These are phyloP conservation scores for Rhynchomys soricoides DNA, from an alignment of 2,113 vertebrate genomes.

Conservation along the genomic window DNA sequence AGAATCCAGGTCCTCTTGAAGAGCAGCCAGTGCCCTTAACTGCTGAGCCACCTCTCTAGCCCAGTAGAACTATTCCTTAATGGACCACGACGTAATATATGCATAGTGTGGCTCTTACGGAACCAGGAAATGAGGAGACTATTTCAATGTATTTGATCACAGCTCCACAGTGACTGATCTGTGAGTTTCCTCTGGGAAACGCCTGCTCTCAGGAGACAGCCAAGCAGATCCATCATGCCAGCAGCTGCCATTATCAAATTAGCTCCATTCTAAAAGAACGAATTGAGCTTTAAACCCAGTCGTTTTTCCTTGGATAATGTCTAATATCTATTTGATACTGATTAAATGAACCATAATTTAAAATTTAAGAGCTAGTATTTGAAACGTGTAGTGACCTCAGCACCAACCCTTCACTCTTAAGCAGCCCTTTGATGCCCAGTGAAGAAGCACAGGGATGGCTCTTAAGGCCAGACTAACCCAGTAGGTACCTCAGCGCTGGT, in stretches of 20 bases:
- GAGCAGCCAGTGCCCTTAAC: too few relatives aligned
- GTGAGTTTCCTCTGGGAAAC: conserved; percentile 49
- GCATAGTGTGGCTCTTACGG: neutral
- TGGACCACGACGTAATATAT: neutral
- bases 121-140: conserved; percentile 11
- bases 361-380: conserved; percentile 49
- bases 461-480: neutral
- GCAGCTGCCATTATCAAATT: conserved; percentile 53
- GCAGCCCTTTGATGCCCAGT: neutral
- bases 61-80: neutral
- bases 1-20: too few relatives aligned
- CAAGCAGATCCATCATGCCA: conserved; percentile 32
- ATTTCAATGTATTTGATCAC: neutral
- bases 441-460: neutral
- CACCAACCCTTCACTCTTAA: conserved; percentile 5
- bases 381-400: conserved; percentile 36
- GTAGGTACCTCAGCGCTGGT: neutral
- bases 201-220: conserved; percentile 36
- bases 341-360: conserved; percentile 59
- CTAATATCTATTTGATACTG: conserved; percentile 40
- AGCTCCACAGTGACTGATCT: conserved; percentile 21
- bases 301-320: conserved; percentile 39
- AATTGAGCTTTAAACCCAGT: conserved; percentile 48
- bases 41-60: neutral
- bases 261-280: conserved; percentile 60